These are phyloP conservation scores for Parauchenoglanis ngamensis DNA, from an alignment of 2,797 vertebrate species.

Conservation along the genomic window DNA sequence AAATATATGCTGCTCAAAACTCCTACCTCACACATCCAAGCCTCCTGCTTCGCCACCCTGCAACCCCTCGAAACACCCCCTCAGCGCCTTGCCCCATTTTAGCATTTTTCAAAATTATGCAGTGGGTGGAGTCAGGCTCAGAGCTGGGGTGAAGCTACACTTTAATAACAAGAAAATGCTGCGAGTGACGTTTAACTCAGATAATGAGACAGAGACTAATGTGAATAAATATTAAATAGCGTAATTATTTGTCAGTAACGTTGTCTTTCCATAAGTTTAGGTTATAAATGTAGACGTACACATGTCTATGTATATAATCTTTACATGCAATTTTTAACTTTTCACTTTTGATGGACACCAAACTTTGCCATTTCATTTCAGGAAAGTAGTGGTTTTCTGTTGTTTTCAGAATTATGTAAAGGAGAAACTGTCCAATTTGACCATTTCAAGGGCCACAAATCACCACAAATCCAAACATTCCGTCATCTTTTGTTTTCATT, in stretches of 20 bases:
- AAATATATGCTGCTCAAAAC: too few species aligned
- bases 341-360: background rate
- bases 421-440: background rate
- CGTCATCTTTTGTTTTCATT: background rate
- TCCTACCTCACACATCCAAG: too few species aligned
- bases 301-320: background rate
- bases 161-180: too few species aligned
- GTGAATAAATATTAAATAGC: background rate
- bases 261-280: background rate
- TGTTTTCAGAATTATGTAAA: background rate
- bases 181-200: background rate
- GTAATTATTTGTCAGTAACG: background rate
- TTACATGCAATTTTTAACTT: background rate
- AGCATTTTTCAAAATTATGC: too few species aligned
- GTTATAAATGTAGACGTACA: background rate
- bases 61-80: too few species aligned
- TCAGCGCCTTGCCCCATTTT: too few species aligned
- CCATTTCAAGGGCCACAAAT: background rate
- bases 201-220: background rate
- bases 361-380: background rate
- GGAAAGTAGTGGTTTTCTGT: background rate
- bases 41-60: too few species aligned
- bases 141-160: too few species aligned
- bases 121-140: too few species aligned
- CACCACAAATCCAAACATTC: background rate